These are phyloP conservation scores for Protophormia terraenovae DNA, from an alignment of 2,888 invertebrate genomes.

Conservation along the genomic window DNA sequence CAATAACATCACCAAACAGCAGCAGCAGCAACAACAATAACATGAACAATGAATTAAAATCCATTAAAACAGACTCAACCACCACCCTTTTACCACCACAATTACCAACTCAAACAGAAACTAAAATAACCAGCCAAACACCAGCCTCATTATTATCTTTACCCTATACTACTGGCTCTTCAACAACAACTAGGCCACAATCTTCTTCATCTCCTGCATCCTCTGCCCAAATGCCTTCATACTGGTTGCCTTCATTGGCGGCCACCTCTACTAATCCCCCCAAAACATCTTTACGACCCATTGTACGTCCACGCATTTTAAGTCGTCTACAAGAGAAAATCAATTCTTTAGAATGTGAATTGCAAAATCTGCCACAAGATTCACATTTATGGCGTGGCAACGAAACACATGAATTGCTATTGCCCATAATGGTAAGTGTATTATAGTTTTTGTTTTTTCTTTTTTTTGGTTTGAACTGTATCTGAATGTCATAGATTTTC, in stretches of 20 bases:
- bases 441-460: not conserved
- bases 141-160: slow-evolving; percentile 25
- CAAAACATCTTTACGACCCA: slow-evolving; percentile 76
- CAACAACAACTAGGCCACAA: not conserved
- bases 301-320: slow-evolving; percentile 81
- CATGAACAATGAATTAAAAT: not conserved
- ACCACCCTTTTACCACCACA: not conserved
- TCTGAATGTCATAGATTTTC: not conserved
- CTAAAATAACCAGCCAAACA: not conserved
- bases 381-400: slow-evolving; percentile 87
- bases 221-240: too few relatives aligned
- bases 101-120: not conserved
- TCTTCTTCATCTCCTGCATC: not conserved
- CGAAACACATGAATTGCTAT: slow-evolving; percentile 86
- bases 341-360: slow-evolving; percentile 85
- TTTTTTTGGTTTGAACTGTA: not conserved
- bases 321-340: slow-evolving; percentile 85
- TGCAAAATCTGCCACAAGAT: slow-evolving; percentile 85
- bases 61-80: too few relatives aligned
- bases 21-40: not conserved
- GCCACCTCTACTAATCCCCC: slow-evolving; percentile 71
- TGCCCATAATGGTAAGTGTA: slow-evolving; percentile 85
- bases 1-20: too few relatives aligned
- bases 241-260: not conserved
- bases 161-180: slow-evolving; percentile 2